These are phyloP conservation scores for Melanotaenia pygmaea DNA, from an alignment of 2,797 vertebrate species.

Conservation along the genomic window DNA sequence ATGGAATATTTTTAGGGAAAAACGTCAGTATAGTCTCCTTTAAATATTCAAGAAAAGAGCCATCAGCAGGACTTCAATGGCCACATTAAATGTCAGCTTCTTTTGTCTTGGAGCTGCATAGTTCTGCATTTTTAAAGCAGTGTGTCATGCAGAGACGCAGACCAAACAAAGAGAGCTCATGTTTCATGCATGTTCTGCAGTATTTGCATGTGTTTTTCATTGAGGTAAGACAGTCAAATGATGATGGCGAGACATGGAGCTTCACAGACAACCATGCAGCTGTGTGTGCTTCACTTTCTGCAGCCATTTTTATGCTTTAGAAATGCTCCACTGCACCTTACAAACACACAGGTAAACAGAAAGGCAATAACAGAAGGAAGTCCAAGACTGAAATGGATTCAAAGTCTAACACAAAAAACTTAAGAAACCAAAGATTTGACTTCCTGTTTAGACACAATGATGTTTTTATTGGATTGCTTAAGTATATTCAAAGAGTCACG, in stretches of 20 bases:
- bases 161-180: conserved; percentile 44
- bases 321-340: conserved; percentile 7
- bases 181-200: conserved; percentile 19
- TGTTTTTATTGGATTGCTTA: neutral
- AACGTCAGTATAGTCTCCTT: too few species aligned
- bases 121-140: conserved; percentile 40
- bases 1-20: too few species aligned
- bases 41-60: too few species aligned
- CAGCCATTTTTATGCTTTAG: conserved; percentile 32
- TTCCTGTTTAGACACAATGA: neutral
- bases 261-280: neutral
- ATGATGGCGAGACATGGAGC: conserved; percentile 6
- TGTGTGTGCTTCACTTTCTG: conserved; percentile 33
- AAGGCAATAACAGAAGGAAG: conserved; percentile 13
- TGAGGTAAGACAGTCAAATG: conserved; percentile 47
- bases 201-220: conserved; percentile 48
- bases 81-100: neutral
- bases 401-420: neutral
- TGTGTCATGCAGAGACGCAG: conserved; percentile 19
- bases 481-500: conserved; percentile 14
- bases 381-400: neutral
- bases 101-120: conserved; percentile 4
- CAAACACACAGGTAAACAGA: conserved; percentile 24
- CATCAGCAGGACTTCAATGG: too few species aligned
- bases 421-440: conserved; percentile 2